Evolutionary conservation across 2,797 vertebrate genomes (phyloP), one percentile per base, ranked within the genome.

Genomic region (Ctenopoma kingsleyae): DNA sequence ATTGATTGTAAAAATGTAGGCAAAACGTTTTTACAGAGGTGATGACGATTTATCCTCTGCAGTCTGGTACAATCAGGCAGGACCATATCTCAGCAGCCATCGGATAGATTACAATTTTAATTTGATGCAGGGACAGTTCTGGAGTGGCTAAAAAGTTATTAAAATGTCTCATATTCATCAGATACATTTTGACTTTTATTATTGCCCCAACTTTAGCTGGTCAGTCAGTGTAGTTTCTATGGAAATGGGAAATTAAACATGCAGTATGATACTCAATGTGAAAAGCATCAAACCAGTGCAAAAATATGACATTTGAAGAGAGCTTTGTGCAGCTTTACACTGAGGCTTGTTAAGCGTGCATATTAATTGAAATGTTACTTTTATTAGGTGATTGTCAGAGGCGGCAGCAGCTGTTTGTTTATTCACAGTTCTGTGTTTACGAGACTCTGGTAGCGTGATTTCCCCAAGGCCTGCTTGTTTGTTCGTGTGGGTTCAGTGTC

Each of bases 321-420:
- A n/a, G n/a, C n/a, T n/a, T n/a, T n/a, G n/a, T n/a, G n/a, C 71
- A 32, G 7, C 30, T 32, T 32, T 9, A 48, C 44, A 19, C 17
- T 9, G 36, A 55, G 25, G 46, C 59, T 22, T n/a, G 60, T 69
- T 71, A 52, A 54, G 46, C 12, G 6, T 19, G n/a, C 17, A 23
- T 43, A 53, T 81, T 76, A 76, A 87, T 87, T 83, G 77, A 78
- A 74, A 52, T 63, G 65, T 47, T 62, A 51, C 62, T 82, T 87
- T 86, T 81, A 82, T 76, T 17, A 19, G 71, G 71, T 38, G 82
- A 67, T 58, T 9, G 7, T 32, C 30, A 32, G 25, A 27, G 25
- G 30, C 30, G 8, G 30, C 8, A 9, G 8, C 30, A 32, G 30
- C 30, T 8, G 64, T 74, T 76, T 77, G 75, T 54, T 63, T 59